Evolutionary conservation across 2,888 invertebrate genomes (phyloP), one percentile per base, ranked within the genome.

Genomic region (Phaedon cochleariae): DNA sequence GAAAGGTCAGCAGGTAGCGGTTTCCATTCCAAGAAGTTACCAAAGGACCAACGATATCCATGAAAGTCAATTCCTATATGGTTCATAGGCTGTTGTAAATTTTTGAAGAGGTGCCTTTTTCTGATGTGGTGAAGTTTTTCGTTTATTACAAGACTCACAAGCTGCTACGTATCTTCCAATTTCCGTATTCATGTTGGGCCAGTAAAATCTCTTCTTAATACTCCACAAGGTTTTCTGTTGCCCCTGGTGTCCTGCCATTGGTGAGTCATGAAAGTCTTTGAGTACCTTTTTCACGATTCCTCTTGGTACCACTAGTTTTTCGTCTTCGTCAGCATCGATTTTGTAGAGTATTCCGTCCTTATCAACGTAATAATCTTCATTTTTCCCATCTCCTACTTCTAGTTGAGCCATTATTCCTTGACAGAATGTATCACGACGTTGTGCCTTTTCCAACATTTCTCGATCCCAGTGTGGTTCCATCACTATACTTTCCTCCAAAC

Each of bases 11-110:
- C n/a, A 79, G 59, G 52, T 77, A 79, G 41, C 68, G 67, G 55
- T 76, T 76, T 21, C 75, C 75, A 2, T 53, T 45, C 0, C 58
- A 2, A 4, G 75, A 71, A 2, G 53, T 64, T 5, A 67, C 61
- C 17, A 79, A 55, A 1, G 75, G 78, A 5, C 78, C 78, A 1
- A 76, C 76, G 10, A 79, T 67, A 51, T 79, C 76, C 69, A 78
- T 62, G 15, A 69, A 61, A 5, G 70, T 64, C 17, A 72, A 51
- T 49, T 75, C 70, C 59, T 74, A 75, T n/a, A n/a, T 9, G 76
- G 74, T 20, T 20, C 22, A 4, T 58, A 17, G 1, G 67, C 62
- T 31, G 70, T 21, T 5, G 71, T 69, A 48, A 74, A 70, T n/a
- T 34, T 46, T 58, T 74, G 75, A 20, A 75, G 41, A 6, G 72